Evolutionary conservation across 2,113 vertebrate genomes (phyloP).

Genomic region (Probosciger aterrimus): DNA sequence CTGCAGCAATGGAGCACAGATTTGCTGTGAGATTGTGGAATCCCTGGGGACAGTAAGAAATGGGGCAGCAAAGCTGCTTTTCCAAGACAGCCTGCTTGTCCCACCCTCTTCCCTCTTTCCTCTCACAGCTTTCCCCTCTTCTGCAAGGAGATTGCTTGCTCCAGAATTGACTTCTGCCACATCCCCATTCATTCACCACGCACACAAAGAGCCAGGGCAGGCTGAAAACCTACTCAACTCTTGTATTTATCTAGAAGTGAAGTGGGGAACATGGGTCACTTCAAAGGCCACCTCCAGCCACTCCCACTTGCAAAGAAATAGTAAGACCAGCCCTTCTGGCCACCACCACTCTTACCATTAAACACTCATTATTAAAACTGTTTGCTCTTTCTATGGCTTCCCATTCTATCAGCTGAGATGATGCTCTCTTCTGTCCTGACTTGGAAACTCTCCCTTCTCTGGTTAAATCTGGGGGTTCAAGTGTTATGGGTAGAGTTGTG

Average conservation of each 20-base stretch:
- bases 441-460: not conserved
- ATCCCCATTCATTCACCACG: not conserved
- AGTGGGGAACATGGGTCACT: not conserved
- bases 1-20: not conserved
- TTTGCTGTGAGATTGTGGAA: not conserved
- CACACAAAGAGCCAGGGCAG: not conserved
- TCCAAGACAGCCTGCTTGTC: not conserved
- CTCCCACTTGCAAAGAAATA: not conserved
- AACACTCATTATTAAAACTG: not conserved
- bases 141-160: not conserved
- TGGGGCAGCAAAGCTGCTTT: not conserved
- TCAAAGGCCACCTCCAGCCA: not conserved
- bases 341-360: not conserved
- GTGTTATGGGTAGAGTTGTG: not conserved
- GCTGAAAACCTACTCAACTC: not conserved
- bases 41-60: not conserved
- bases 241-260: not conserved
- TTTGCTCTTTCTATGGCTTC: not conserved
- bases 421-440: not conserved
- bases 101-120: not conserved
- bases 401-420: not conserved
- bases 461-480: not conserved
- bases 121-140: not conserved
- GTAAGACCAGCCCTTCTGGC: not conserved
- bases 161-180: not conserved